Conservation (phyloP, 2,888 invertebrate species). For the Eristalis tenax region DNA sequence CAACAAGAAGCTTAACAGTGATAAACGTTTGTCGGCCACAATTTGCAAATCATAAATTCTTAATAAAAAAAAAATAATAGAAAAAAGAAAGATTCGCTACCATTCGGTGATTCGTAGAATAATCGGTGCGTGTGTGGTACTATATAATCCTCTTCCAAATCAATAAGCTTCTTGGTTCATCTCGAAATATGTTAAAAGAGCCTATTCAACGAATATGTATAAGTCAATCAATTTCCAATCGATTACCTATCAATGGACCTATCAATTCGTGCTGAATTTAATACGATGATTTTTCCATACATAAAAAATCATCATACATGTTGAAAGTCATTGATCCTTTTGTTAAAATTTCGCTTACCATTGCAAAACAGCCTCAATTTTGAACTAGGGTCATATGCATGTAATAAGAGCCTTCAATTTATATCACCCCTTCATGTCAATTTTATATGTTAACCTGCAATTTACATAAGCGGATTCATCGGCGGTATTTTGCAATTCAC, state of each 20-base stretch:
- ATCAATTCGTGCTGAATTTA: not conserved
- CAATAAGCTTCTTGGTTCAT: too few species aligned
- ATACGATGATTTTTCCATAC: not conserved
- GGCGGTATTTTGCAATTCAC: conserved; percentile 17
- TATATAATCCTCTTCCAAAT: too few species aligned
- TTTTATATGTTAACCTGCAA: not conserved
- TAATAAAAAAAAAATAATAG: too few species aligned
- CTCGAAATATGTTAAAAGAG: too few species aligned
- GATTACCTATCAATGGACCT: not conserved
- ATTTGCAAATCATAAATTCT: too few species aligned
- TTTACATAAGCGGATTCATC: conserved; percentile 27
- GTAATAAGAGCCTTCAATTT: not conserved
- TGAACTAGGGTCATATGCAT: not conserved
- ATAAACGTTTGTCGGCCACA: too few species aligned
- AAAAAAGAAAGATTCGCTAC: too few species aligned
- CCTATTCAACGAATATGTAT: too few species aligned
- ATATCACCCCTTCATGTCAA: not conserved
- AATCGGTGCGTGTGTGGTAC: too few species aligned
- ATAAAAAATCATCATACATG: not conserved
- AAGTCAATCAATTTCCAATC: too few species aligned
- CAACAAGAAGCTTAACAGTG: too few species aligned
- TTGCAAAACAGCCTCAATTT: not conserved
- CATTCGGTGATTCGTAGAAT: too few species aligned
- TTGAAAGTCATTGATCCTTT: not conserved
- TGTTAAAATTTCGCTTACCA: not conserved